Conservation (phyloP, 2,797 vertebrate genomes). For the Catamblyrhynchus diadema region DNA sequence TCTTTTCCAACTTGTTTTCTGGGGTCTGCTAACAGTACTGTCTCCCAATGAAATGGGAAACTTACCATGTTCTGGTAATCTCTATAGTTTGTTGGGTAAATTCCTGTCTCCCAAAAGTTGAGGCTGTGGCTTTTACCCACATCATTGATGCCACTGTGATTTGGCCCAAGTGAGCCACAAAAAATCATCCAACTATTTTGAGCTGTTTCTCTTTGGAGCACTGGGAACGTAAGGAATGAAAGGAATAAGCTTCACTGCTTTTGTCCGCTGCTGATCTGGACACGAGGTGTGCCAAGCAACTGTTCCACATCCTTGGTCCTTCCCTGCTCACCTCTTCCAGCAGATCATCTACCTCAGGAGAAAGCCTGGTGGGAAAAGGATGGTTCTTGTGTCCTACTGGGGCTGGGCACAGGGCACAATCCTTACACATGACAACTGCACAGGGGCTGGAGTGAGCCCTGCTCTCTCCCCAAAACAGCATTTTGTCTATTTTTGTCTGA, state of each 20-base stretch:
- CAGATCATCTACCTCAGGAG: neutral
- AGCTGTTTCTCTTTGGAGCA: neutral
- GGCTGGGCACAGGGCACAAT: neutral
- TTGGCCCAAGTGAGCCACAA: neutral
- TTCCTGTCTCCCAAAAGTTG: neutral
- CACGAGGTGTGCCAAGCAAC: neutral
- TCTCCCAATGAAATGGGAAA: neutral
- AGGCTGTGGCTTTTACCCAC: neutral
- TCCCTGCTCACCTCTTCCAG: neutral
- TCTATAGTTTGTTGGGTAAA: neutral
- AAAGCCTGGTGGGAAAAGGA: neutral
- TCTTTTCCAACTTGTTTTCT: neutral
- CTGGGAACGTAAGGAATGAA: neutral
- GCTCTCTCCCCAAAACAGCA: neutral
- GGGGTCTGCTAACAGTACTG: neutral
- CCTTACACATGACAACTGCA: neutral
- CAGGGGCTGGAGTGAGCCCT: neutral
- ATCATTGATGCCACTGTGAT: neutral
- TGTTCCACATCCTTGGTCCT: neutral
- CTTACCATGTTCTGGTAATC: neutral
- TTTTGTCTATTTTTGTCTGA: slow-evolving; percentile 45
- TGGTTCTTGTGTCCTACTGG: accelerated
- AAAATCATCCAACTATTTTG: neutral
- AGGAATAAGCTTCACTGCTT: neutral
- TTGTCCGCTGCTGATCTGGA: neutral